Base-by-base conservation (phyloP, 2,888 invertebrate species). In the Drosophila histrio region DNA sequence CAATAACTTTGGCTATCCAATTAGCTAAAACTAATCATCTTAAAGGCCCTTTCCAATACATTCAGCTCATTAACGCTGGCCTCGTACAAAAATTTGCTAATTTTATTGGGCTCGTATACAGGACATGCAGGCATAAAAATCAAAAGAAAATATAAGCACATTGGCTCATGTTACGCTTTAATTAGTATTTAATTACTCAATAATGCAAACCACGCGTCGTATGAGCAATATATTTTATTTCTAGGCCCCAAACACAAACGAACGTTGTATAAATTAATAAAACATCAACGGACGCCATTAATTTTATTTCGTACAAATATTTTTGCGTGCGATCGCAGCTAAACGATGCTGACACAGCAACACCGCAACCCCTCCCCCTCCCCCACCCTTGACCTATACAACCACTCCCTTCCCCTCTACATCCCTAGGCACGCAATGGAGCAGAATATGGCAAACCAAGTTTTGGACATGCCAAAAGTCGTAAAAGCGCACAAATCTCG, bases 151-250 rank as follows among this genome's bases (percentile, higher is more conserved):
- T 19, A 68, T 39, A 36, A 34, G 64, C 67, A 72, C 72, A 79
- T 71, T 75, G 80, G 78, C 80, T 86, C 75, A 79, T 69, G 72
- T 85, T 79, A 74, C 81, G 77, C 81, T 84, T 87, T 85, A 87
- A 85, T 85, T 87, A 77, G 79, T 81, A 85, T 87, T 85, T 85
- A 87, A 85, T 85, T 85, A 84, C 81, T 81, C 75, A 87, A 84
- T 85, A 77, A 85, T 75, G 72, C 83, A 77, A 72, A 64, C 57
- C 77, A 79, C 86, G 74, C 81, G 71, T 72, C 83, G 79, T 76
- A 82, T 86, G 53, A 52, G 80, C 67, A 76, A 85, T 83, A 79
- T 82, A 79, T 78, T 77, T 78, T 54, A 78, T 78, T 67, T 66
- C 50, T 44, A 38, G 38, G 22, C 44, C 41, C 36, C 3, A 44